Conservation (phyloP, 2,797 vertebrate genomes). For the Helostoma temminkii region DNA sequence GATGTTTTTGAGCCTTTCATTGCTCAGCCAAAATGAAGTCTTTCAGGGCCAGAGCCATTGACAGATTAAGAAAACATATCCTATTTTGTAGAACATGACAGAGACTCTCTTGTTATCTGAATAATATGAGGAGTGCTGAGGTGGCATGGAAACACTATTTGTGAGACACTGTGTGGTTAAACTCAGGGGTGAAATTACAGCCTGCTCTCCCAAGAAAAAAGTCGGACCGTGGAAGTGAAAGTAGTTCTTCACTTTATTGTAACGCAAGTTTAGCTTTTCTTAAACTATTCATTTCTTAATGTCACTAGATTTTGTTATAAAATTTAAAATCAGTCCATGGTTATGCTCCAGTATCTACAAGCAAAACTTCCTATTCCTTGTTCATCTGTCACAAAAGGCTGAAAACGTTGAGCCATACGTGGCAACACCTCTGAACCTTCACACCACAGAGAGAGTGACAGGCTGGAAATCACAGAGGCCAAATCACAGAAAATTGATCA, state of each 20-base stretch:
- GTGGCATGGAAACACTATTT: constrained; percentile 66
- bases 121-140: constrained; percentile 78
- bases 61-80: constrained; percentile 83
- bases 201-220: constrained; percentile 44
- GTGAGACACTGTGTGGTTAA: constrained; percentile 69
- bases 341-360: constrained; percentile 25
- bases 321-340: constrained; percentile 34
- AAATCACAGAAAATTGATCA: constrained; percentile 83
- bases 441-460: constrained; percentile 48
- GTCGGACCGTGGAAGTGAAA: constrained; percentile 33
- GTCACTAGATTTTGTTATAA: constrained; percentile 26
- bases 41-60: constrained; percentile 75
- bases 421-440: constrained; percentile 41
- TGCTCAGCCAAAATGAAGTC: constrained; percentile 83
- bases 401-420: constrained; percentile 30
- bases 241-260: constrained; percentile 31
- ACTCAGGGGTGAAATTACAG: constrained; percentile 66
- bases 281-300: constrained; percentile 2
- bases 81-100: constrained; percentile 76
- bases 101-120: constrained; percentile 78
- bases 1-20: constrained; percentile 82
- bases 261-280: constrained; percentile 24
- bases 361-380: constrained; percentile 4
- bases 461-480: constrained; percentile 70
- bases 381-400: constrained; percentile 13